Conservation (phyloP, 2,113 vertebrate species). For the Eulemur rufifrons region DNA sequence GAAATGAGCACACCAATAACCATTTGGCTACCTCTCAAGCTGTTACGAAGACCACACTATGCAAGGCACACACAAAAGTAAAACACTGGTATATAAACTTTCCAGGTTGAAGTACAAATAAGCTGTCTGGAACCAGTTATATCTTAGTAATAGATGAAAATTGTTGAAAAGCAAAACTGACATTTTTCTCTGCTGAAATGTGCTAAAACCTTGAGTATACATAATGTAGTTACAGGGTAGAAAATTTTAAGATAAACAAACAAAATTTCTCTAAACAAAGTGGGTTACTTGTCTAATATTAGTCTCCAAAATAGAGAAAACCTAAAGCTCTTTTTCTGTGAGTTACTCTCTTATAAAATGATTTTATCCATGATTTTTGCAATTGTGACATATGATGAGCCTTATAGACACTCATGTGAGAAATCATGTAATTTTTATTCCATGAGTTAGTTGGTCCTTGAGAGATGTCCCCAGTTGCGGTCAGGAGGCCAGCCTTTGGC, state of each 20-base stretch:
- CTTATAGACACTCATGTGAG: neutral
- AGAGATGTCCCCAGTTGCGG: neutral
- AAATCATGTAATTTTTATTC: constrained; percentile 4
- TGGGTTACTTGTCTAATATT: neutral
- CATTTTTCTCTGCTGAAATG: neutral
- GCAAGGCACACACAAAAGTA: neutral
- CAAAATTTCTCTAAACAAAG: neutral
- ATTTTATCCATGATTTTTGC: neutral
- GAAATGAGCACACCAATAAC: neutral
- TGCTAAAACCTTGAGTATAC: neutral
- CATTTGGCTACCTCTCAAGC: neutral
- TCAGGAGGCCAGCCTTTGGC: neutral
- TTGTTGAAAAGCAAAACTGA: neutral
- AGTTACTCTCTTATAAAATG: neutral
- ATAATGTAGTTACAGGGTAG: neutral
- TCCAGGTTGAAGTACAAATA: neutral
- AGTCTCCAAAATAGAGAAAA: neutral
- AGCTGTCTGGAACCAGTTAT: neutral
- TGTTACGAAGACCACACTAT: neutral
- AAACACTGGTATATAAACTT: neutral
- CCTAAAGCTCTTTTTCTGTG: neutral
- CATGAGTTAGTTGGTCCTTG: neutral
- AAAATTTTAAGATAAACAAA: neutral
- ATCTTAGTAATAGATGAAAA: neutral
- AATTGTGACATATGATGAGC: neutral